Base-by-base conservation (phyloP, 2,888 invertebrate species). In the Germaria angustata region DNA sequence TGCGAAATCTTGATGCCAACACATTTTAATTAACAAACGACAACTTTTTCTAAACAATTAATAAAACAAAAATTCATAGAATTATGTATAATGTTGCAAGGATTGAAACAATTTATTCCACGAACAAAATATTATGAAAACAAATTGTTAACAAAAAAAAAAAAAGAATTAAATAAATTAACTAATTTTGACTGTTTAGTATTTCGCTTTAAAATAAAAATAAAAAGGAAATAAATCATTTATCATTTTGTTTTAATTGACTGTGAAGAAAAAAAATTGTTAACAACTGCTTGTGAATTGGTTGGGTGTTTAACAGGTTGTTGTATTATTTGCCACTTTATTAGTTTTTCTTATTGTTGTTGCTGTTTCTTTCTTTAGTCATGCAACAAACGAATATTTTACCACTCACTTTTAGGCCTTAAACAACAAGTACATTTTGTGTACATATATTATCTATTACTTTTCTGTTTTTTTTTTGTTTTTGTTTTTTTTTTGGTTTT, bases 361-460 rank as follows among this genome's bases (percentile, higher is more conserved):
- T 17, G 51, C 1, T 32, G 15, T 11, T 44, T 59, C 46, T 59
- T 51, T 34, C 15, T 49, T 39, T 28, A 59, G 53, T 36, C 46
- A 44, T 39, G 36, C 17, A 39, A 61, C 34, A 39, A 65, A 71
- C 66, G 75, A 82, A 79, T 82, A 76, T 71, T 79, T 82, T 79
- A 57, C 81, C 82, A 76, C 79, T 82, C 82, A 82, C 82, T 82
- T 81, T 78, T 53, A 82, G 66, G 82, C 79, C 51, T 75, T 75
- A 28, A 51, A 17, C 57, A 63, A 63, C 51, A 63, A 36, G 11
- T 46, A 61, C 4, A 41, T 63, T 63, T 61, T 39, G 22, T 55
- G n/a, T n/a, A n/a, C n/a, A n/a, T n/a, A 28, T 28, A 44, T 63
- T 73, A 15, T 55, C n/a, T 15, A 65, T 44, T 72, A 55, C 41